Evolutionary conservation across 2,888 invertebrate species (phyloP).

Genomic region (Colletes collaris): DNA sequence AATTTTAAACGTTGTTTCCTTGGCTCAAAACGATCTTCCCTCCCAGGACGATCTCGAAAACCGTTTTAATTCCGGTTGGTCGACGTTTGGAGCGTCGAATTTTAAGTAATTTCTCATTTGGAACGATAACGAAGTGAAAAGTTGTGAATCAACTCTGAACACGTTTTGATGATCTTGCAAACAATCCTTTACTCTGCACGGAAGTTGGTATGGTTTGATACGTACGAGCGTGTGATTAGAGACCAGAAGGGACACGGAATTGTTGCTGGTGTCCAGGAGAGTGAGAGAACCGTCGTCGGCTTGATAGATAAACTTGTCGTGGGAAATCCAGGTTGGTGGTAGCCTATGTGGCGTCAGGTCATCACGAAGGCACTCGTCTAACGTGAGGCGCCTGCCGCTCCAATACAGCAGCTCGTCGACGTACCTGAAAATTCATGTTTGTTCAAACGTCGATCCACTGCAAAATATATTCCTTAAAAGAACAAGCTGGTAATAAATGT

Average conservation of each 20-base stretch:
- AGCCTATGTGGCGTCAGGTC: slow-evolving; percentile 89
- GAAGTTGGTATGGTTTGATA: slow-evolving; percentile 3
- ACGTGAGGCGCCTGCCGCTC: slow-evolving; percentile 93
- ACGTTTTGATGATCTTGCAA: no score
- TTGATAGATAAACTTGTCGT: slow-evolving; percentile 93
- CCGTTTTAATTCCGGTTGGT: no score
- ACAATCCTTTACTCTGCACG: no score
- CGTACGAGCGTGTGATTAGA: slow-evolving; percentile 93
- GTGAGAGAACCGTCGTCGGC: slow-evolving; percentile 93
- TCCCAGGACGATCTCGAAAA: no score
- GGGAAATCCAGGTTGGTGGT: slow-evolving; percentile 92
- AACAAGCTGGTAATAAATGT: no score
- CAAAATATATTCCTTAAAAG: no score
- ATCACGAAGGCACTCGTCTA: slow-evolving; percentile 93
- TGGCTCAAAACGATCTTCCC: no score
- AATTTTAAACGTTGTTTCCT: neutral
- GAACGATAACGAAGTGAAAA: no score
- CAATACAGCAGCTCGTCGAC: slow-evolving; percentile 95
- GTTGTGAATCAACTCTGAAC: no score
- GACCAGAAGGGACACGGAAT: slow-evolving; percentile 91
- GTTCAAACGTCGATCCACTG: neutral
- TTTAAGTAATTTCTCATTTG: no score
- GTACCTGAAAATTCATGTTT: slow-evolving; percentile 84
- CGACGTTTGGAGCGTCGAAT: no score
- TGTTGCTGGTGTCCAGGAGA: slow-evolving; percentile 91